These are phyloP conservation scores for Andrena trimmerana DNA, from an alignment of 2,888 invertebrate species.

Conservation along the genomic window DNA sequence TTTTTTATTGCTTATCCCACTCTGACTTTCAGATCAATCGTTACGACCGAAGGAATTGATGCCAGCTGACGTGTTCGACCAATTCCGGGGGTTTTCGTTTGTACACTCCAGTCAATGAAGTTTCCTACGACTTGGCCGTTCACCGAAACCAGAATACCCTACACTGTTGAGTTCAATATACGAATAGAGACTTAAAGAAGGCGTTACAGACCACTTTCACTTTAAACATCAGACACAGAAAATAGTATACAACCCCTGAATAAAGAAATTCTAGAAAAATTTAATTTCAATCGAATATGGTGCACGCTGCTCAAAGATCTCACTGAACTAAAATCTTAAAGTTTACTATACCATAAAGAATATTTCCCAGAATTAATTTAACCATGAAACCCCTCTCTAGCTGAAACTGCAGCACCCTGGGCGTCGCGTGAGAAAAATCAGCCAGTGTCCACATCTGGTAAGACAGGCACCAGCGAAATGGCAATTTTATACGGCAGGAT, in stretches of 20 bases:
- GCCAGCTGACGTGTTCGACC: constrained; percentile 47
- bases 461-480: not conserved
- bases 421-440: not conserved
- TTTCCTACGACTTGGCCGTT: not conserved
- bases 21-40: constrained; percentile 48
- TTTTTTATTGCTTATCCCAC: constrained; percentile 34
- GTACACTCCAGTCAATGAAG: not conserved
- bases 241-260: not conserved
- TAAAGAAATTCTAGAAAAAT: not conserved
- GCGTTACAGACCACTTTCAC: too few species aligned
- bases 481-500: constrained; percentile 27
- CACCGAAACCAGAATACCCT: not conserved
- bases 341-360: not conserved
- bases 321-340: not conserved
- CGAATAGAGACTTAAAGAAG: not conserved
- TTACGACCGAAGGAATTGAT: constrained; percentile 41
- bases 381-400: not conserved
- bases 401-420: too few species aligned
- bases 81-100: not conserved
- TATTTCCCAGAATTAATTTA: not conserved
- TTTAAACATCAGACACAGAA: too few species aligned
- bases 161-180: not conserved
- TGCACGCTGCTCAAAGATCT: not conserved
- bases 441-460: not conserved
- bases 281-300: not conserved